Evolutionary conservation across 1,140 invertebrate species (phyloP), one percentile per base, ranked within the genome.

Genomic region (Atta colombica): DNA sequence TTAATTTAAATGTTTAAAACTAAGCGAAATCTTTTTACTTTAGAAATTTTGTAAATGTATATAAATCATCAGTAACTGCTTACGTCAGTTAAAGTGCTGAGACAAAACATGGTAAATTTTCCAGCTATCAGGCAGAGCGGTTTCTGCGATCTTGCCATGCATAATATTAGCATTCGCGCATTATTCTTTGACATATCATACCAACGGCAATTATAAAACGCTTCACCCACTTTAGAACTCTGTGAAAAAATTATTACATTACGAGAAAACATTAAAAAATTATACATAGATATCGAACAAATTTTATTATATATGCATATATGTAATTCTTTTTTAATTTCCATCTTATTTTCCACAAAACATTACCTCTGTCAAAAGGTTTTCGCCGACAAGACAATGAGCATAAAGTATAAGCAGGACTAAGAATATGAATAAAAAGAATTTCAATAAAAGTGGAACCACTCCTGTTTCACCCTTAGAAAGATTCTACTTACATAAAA

Each of bases 311-410:
- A 21, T 69, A 49, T 7, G 35, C n/a, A 25, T 45, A 45, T 68
- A n/a, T 66, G 31, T n/a, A 65, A 6, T 0, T 66, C 3, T 39
- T 66, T 49, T 12, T 49, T 12, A 69, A 58, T 55, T 75, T 49
- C 21, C 21, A 21, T 49, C 4, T 35, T 53, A 45, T 45, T 0
- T 77, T 35, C n/a, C 39, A 18, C 31, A n/a, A 49, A 51, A 63
- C 5, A 2, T 87, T 86, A 94, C 94, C 91, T 94, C 94, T 3
- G 92, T 92, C 74, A 94, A 65, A 39, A 94, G 88, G 86, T 72
- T 90, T 72, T 94, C 91, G 14, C 93, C 93, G 3, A 93, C 89
- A 7, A 89, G 87, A 60, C 93, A 94, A 55, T 91, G 77, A 35
- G 90, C 90, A 75, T 91, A 94, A 6, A 94, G 84, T 45, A 94